Conservation (phyloP, 2,888 invertebrate species). For the Ormyrus pomaceus region DNA sequence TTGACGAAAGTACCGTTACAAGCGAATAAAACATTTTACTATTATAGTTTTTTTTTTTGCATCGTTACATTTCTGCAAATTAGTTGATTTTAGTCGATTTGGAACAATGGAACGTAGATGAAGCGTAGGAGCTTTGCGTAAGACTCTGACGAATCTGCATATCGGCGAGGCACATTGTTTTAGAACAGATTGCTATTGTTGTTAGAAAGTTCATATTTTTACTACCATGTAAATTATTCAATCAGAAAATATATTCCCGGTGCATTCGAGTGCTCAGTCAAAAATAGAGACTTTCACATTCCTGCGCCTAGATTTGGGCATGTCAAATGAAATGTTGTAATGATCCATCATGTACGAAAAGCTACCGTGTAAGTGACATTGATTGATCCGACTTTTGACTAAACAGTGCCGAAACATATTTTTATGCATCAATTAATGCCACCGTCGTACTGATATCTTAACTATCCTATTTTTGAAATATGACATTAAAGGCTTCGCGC, state of each 20-base stretch:
- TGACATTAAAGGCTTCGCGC: too few relatives aligned
- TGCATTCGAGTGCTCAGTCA: slow-evolving; percentile 3
- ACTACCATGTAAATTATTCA: not conserved
- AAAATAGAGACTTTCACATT: slow-evolving; percentile 37
- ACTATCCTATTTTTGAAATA: too few relatives aligned
- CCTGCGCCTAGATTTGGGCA: not conserved
- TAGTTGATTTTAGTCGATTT: too few relatives aligned
- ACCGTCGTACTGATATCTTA: not conserved
- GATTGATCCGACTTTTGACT: not conserved
- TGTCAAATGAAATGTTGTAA: not conserved
- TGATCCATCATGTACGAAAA: not conserved
- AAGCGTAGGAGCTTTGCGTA: too few relatives aligned
- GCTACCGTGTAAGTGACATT: slow-evolving; percentile 27
- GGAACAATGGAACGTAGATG: too few relatives aligned
- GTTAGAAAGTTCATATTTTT: slow-evolving; percentile 11
- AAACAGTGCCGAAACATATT: not conserved
- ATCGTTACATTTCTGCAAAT: too few relatives aligned
- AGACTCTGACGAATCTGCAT: not conserved
- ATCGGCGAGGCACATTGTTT: not conserved
- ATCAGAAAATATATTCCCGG: not conserved
- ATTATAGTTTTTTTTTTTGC: too few relatives aligned
- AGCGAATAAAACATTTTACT: too few relatives aligned
- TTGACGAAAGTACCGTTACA: too few relatives aligned
- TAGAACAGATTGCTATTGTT: not conserved
- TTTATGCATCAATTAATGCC: slow-evolving; percentile 18